Base-by-base conservation (phyloP, 2,888 invertebrate species). In the Ptychoptera contaminata region DNA sequence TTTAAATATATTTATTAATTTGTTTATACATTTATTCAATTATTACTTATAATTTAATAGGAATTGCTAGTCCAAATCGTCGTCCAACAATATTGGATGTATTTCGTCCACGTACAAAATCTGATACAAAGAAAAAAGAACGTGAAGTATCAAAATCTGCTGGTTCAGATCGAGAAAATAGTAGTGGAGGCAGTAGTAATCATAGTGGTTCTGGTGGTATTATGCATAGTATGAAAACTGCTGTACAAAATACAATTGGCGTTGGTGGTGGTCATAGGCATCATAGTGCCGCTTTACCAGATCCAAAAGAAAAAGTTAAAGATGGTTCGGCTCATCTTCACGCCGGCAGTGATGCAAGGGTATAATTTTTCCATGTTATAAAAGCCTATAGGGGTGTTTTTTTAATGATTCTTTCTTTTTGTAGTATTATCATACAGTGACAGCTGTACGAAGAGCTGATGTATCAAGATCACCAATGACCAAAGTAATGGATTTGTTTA, bases 401-500 rank as follows among this genome's bases (percentile, higher is more conserved):
- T 29, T 2, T 39, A 34, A 37, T 35, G 10, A 11, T 38, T 39
- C 44, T 44, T 41, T 46, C 44, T 51, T 47, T 42, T 34, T 52
- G 42, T 67, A 79, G 73, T 81, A 81, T 62, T 81, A 80, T 59
- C 82, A 82, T 58, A 82, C 82, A 32, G 73, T 82, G 48, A 79
- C 79, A 5, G 79, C 74, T 6, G 66, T 68, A 14, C 66, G 76
- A 11, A 70, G 76, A 7, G 77, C 80, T 0, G 74, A 77, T 53
- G 70, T 68, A 44, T 69, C 67, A 52, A 67, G 73, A 51, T 82
- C 84, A 55, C 85, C 90, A 2, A 87, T 91, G 71, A 82, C 85
- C 50, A 90, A 88, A 71, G 87, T 91, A 42, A 88, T 88, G 79
- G 90, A 91, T 63, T 81, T 90, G 59, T 90, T 91, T 65, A 75